Percentiles rank a stretch among this genome's conserved stretches.
These are phyloP conservation scores for Pemphigus obesinymphae DNA, from an alignment of 1,140 invertebrate species.

Conservation along the genomic window DNA sequence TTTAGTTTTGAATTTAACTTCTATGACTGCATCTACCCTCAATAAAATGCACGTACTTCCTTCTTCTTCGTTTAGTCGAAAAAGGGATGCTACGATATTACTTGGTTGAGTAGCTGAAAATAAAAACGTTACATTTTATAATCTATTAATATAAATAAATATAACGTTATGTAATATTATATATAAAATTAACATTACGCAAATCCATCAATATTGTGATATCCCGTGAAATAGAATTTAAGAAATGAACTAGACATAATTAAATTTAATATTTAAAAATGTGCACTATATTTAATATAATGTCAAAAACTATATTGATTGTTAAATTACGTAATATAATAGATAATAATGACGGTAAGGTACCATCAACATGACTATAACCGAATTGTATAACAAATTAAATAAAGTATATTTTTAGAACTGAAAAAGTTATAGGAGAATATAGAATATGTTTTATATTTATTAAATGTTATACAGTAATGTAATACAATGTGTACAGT, in stretches of 20 bases:
- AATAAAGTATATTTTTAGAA: no score
- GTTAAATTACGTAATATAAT: no score
- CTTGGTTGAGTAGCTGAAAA: conserved; percentile 16
- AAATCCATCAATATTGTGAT: background rate
- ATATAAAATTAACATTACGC: background rate
- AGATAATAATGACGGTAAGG: no score
- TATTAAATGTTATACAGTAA: no score
- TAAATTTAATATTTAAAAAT: background rate
- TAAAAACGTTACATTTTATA: background rate
- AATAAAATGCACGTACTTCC: conserved; percentile 47
- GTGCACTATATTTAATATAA: background rate
- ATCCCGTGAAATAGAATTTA: no score
- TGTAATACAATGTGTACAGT: no score
- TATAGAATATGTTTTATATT: no score
- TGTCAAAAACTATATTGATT: no score
- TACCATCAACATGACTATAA: no score
- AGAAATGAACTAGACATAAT: background rate
- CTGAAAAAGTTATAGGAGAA: no score
- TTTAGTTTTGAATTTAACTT: conserved; percentile 47
- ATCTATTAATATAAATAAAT: background rate
- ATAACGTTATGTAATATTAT: no score
- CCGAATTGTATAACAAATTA: no score
- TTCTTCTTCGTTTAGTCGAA: conserved; percentile 44
- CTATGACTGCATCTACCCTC: conserved; percentile 47
- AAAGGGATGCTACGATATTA: conserved; percentile 43